Conservation (phyloP, 2,797 vertebrate genomes). For the Acanthiza pusilla region DNA sequence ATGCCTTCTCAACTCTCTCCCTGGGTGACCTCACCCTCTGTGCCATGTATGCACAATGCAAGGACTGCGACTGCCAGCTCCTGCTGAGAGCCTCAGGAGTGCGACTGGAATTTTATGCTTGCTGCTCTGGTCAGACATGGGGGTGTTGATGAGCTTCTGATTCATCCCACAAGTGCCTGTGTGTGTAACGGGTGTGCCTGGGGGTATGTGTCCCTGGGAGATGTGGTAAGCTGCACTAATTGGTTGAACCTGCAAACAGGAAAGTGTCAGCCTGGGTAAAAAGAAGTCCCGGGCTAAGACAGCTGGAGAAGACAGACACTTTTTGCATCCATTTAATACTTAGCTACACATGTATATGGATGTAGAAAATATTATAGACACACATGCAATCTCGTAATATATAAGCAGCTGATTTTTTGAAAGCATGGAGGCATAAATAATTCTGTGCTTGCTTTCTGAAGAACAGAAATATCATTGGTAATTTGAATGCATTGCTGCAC, state of each 20-base stretch:
- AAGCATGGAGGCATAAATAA: not conserved
- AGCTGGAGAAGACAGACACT: not conserved
- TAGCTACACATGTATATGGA: not conserved
- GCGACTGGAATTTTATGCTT: accelerated
- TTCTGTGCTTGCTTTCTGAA: not conserved
- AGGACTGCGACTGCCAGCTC: not conserved
- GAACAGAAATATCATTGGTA: not conserved
- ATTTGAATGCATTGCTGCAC: not conserved
- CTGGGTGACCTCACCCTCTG: not conserved
- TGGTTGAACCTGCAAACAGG: not conserved
- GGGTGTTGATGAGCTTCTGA: not conserved
- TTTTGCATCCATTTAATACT: not conserved
- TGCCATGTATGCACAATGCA: accelerated
- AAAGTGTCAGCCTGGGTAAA: not conserved
- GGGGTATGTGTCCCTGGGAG: not conserved
- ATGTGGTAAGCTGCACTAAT: not conserved
- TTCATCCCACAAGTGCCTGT: not conserved
- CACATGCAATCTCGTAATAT: not conserved
- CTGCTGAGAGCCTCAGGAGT: not conserved
- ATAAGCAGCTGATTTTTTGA: not conserved
- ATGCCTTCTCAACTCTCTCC: not conserved
- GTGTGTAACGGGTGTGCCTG: not conserved
- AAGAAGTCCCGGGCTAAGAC: not conserved
- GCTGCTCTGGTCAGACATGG: not conserved
- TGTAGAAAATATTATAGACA: not conserved